Conservation (phyloP, 2,113 vertebrate species). For the Corydoras maculifer region DNA sequence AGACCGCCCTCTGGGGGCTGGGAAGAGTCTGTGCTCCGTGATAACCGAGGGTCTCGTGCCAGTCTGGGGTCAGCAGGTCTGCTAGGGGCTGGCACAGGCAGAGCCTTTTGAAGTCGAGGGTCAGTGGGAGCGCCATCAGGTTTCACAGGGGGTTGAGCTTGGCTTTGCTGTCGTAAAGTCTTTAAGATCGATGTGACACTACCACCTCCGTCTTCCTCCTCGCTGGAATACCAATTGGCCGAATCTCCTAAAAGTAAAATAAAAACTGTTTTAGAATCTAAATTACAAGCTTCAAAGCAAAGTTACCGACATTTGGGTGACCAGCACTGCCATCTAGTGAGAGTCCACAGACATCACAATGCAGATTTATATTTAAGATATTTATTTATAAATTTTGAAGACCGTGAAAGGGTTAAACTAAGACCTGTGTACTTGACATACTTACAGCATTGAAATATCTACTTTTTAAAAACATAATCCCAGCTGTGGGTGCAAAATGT, state of each 20-base stretch:
- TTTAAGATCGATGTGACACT: conserved; percentile 90
- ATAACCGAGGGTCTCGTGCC: conserved; percentile 76
- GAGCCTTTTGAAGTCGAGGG: conserved; percentile 76
- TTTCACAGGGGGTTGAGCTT: conserved; percentile 58
- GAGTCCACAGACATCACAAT: too few species aligned
- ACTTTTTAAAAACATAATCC: too few species aligned
- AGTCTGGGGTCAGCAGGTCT: conserved; percentile 73
- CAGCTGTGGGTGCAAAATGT: too few species aligned
- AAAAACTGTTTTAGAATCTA: not conserved
- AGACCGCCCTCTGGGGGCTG: conserved; percentile 44
- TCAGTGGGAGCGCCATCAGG: conserved; percentile 45
- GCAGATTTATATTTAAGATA: too few species aligned
- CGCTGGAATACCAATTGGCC: conserved; percentile 93
- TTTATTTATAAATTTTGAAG: too few species aligned
- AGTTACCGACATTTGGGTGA: too few species aligned
- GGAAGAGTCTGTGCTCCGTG: conserved; percentile 54
- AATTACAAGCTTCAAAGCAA: too few species aligned
- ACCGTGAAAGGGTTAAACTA: too few species aligned
- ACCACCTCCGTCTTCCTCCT: conserved; percentile 87
- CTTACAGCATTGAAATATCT: too few species aligned
- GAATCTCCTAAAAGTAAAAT: conserved; percentile 70
- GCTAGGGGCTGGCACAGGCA: conserved; percentile 32
- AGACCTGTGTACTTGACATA: too few species aligned
- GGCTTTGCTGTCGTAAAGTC: conserved; percentile 81
- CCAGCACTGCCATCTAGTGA: too few species aligned